These are phyloP conservation scores for Cyclopterus lumpus DNA, from an alignment of 2,797 vertebrate species.

Conservation along the genomic window DNA sequence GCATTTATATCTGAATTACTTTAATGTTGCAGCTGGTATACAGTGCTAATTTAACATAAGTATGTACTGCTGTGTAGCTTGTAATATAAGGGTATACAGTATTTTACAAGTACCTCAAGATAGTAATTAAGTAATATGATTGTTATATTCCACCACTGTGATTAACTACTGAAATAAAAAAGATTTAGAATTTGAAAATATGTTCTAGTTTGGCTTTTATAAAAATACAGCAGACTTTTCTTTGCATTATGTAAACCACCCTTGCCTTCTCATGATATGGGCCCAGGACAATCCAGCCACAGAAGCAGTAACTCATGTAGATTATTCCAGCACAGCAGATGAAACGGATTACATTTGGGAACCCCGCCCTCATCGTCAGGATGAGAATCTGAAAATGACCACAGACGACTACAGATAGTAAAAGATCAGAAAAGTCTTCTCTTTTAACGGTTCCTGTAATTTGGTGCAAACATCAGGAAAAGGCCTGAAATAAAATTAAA, in stretches of 20 bases:
- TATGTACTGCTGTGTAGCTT: not conserved
- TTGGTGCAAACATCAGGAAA: constrained; percentile 3
- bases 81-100: not conserved
- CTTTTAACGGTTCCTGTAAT: not conserved
- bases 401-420: constrained; percentile 4
- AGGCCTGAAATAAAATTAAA: not conserved
- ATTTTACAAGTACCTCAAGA: not conserved
- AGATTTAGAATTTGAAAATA: not conserved
- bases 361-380: constrained; percentile 89
- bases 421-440: not conserved
- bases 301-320: constrained; percentile 96
- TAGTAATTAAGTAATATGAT: not conserved
- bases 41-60: not conserved
- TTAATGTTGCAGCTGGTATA: not conserved
- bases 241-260: not conserved
- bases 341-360: constrained; percentile 95
- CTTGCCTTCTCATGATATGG: constrained; percentile 93
- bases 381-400: constrained; percentile 88
- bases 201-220: not conserved
- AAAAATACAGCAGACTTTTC: not conserved
- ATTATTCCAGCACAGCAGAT: constrained; percentile 95
- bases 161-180: not conserved
- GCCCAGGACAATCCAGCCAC: constrained; percentile 95
- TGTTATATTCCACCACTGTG: not conserved
- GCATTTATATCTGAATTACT: not conserved